phyloP scores from a whole-genome alignment of 1,140 invertebrate genomes.

The Drosophila orena region DNA sequence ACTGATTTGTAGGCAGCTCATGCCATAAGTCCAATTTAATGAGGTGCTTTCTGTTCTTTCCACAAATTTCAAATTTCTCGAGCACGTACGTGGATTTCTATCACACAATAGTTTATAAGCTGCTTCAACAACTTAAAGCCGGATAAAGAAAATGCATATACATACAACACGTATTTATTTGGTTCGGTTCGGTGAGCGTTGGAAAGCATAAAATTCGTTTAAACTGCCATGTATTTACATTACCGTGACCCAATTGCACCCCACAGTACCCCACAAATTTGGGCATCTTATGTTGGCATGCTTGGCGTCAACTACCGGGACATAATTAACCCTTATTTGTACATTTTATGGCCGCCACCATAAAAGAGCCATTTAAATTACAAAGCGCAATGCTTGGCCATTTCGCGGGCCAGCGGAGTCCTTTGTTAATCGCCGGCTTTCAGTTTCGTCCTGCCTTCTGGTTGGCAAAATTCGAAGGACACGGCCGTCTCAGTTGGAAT shows the following conservation, averaged over 20 bases:
- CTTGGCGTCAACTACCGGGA: constrained; percentile 47
- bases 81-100: too few species aligned
- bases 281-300: constrained; percentile 56
- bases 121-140: too few species aligned
- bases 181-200: background rate
- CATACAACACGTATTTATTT: background rate
- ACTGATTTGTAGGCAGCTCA: constrained; percentile 15
- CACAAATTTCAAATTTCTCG: too few species aligned
- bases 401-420: constrained; percentile 44
- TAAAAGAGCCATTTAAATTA: constrained; percentile 79
- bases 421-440: constrained; percentile 59
- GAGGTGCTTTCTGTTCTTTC: background rate
- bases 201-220: background rate
- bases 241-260: constrained; percentile 55
- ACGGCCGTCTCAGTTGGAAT: constrained; percentile 44
- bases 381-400: constrained; percentile 44
- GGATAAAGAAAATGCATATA: too few species aligned
- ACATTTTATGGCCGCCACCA: constrained; percentile 72
- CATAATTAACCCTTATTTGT: constrained; percentile 83
- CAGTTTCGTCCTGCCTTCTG: background rate
- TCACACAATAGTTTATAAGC: too few species aligned
- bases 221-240: constrained; percentile 53
- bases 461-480: background rate
- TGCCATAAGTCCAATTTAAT: background rate
- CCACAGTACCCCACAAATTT: constrained; percentile 64